Conservation (phyloP, 2,888 invertebrate species). For the Arctia plantaginis region DNA sequence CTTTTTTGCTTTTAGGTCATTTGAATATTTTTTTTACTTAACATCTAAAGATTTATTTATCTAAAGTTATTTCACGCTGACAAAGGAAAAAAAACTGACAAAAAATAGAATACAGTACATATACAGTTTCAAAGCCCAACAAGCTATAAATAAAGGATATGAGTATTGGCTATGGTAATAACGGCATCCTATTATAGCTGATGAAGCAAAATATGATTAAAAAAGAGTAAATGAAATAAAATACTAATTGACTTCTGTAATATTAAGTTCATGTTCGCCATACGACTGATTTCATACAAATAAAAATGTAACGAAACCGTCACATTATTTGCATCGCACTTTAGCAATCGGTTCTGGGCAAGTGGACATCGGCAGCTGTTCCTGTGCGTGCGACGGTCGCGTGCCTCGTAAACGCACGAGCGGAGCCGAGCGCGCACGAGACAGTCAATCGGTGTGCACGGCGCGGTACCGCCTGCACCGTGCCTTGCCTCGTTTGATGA, state of each 20-base stretch:
- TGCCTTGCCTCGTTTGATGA: conserved; percentile 32
- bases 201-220: too few species aligned
- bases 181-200: too few species aligned
- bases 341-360: conserved; percentile 75
- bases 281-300: not conserved
- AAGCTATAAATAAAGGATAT: not conserved
- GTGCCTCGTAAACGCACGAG: conserved; percentile 78
- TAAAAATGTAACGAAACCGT: conserved; percentile 23
- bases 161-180: too few species aligned
- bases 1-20: conserved; percentile 6
- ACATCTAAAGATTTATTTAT: not conserved
- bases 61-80: not conserved
- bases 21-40: not conserved
- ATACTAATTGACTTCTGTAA: not conserved
- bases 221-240: not conserved
- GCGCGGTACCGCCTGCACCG: conserved; percentile 20
- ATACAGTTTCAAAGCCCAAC: not conserved
- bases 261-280: not conserved
- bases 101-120: not conserved
- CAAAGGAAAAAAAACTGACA: not conserved
- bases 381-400: conserved; percentile 76
- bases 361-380: conserved; percentile 70
- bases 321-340: conserved; percentile 53
- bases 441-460: conserved; percentile 42
- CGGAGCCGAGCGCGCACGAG: conserved; percentile 70